These are phyloP conservation scores for Anhinga anhinga DNA, from an alignment of 2,113 vertebrate genomes.

Conservation along the genomic window DNA sequence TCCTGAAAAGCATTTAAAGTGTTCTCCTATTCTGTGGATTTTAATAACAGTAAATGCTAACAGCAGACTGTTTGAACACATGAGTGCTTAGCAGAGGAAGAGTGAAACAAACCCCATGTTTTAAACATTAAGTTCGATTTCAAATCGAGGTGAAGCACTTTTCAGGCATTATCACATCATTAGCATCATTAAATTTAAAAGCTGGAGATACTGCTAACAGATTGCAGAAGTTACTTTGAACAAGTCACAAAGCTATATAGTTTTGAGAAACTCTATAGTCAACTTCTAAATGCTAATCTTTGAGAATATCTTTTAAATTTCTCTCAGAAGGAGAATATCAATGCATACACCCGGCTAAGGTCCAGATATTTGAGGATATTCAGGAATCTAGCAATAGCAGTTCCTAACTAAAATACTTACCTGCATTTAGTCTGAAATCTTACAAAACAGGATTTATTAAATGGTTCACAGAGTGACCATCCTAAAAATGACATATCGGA, in stretches of 20 bases:
- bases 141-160: not conserved
- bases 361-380: not conserved
- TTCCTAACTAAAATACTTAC: not conserved
- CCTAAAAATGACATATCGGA: not conserved
- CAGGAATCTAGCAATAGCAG: not conserved
- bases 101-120: not conserved
- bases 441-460: not conserved
- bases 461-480: not conserved
- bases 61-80: not conserved
- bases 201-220: not conserved
- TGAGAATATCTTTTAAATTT: not conserved
- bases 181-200: not conserved
- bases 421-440: not conserved
- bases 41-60: not conserved
- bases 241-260: not conserved
- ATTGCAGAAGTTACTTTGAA: not conserved
- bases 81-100: not conserved
- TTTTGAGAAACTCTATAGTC: not conserved
- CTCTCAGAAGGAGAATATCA: not conserved
- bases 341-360: rapidly evolving
- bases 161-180: not conserved
- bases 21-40: not conserved
- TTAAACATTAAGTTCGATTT: not conserved
- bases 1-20: not conserved
- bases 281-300: not conserved